Evolutionary conservation across 1,140 invertebrate species (phyloP), one percentile per base, ranked within the genome.

Genomic region (Chelonus insularis): DNA sequence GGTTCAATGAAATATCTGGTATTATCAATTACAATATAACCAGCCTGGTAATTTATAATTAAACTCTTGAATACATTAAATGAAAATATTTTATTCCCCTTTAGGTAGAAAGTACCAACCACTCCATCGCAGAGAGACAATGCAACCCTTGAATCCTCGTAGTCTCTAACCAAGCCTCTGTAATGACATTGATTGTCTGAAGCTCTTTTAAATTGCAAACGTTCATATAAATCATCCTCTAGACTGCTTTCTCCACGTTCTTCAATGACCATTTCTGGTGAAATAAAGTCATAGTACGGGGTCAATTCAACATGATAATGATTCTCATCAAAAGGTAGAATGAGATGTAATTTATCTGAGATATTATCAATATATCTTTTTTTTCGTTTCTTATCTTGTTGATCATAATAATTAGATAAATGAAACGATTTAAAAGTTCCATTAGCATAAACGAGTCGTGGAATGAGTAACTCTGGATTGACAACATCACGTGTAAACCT

Each of bases 61-160:
- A 60, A 52, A 16, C 14, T 1, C 50, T 50, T 12, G 9, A 4
- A 16, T 32, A 20, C 5, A 47, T 47, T 21, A 14, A 34, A 29
- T 29, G 9, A 4, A 34, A 5, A 34, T 34, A 34, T 34, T 43
- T 9, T 50, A 18, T 50, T 45, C 21, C 21, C 8, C 7, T 20
- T 4, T 29, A 29, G 7, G 7, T 8, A 51, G 21, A 16, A 64
- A 57, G 34, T 60, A 62, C 83, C 82, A 78, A 88, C 87, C 81
- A 89, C 76, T 21, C 87, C 87, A 47, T 87, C 76, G 63, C 87
- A 88, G 0, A 85, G 76, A 20, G 86, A 86, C n/a, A 88, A 59
- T 5, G 86, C 86, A 4, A 81, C 86, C 36, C 72, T 76, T 1
- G 86, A 87, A 39, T 75, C 62, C 0, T 63, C 37, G n/a, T 82